Conservation (phyloP, 2,888 invertebrate genomes). For the Mimachlamys varia region DNA sequence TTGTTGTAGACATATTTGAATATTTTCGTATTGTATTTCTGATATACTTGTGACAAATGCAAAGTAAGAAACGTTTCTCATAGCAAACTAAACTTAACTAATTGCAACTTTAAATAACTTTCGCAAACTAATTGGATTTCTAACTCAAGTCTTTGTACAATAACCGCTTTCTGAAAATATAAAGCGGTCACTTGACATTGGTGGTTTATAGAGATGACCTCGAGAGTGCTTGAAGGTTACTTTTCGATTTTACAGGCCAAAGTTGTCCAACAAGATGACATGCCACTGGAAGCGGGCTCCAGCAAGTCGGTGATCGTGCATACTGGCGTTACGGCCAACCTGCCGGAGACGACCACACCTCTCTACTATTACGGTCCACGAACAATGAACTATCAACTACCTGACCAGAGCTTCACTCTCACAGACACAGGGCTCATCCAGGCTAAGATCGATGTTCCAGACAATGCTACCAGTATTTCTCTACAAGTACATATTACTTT, state of each 20-base stretch:
- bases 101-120: too few species aligned
- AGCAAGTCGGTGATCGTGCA: constrained; percentile 54
- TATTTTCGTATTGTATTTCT: too few species aligned
- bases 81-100: too few species aligned
- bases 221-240: too few species aligned
- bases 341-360: constrained; percentile 57
- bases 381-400: constrained; percentile 56
- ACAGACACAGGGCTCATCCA: constrained; percentile 68
- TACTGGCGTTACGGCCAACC: constrained; percentile 60
- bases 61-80: too few species aligned
- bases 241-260: constrained; percentile 65
- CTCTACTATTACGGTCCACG: constrained; percentile 55
- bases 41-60: too few species aligned
- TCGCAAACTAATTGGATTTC: too few species aligned
- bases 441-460: constrained; percentile 66
- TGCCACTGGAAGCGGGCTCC: constrained; percentile 64
- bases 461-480: constrained; percentile 64
- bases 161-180: too few species aligned
- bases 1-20: too few species aligned
- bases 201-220: too few species aligned
- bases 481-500: constrained; percentile 38
- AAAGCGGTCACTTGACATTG: too few species aligned
- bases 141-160: too few species aligned
- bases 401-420: constrained; percentile 56
- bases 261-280: constrained; percentile 75